Evolutionary conservation across 2,113 vertebrate species (phyloP).

Genomic region (Pterocles orientalis): DNA sequence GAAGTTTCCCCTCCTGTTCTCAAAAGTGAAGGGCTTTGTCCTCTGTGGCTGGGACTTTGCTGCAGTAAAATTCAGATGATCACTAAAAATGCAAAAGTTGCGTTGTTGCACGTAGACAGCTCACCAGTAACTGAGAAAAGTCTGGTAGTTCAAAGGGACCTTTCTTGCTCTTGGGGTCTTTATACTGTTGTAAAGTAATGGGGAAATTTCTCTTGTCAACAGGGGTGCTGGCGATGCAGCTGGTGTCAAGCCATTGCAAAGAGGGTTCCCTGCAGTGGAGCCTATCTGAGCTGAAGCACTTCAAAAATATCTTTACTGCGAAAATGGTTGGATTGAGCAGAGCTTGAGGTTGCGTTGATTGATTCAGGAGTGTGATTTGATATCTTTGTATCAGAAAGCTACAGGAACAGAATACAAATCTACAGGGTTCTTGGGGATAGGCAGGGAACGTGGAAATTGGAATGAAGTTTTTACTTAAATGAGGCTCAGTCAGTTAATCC

Average conservation of each 20-base stretch:
- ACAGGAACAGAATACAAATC: background rate
- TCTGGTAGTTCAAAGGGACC: background rate
- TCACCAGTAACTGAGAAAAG: background rate
- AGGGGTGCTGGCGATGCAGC: background rate
- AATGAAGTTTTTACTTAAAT: background rate
- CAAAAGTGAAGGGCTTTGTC: background rate
- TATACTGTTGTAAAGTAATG: background rate
- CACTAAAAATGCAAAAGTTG: background rate
- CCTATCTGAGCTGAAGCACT: background rate
- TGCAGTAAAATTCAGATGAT: background rate
- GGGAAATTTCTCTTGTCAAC: background rate
- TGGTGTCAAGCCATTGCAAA: background rate
- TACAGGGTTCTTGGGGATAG: background rate
- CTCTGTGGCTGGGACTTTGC: background rate
- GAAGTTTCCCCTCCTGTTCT: background rate
- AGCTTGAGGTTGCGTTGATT: background rate
- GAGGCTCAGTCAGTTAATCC: background rate
- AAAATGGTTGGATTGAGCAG: background rate
- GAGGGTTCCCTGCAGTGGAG: background rate
- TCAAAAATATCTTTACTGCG: background rate
- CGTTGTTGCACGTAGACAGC: background rate
- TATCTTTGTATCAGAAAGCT: background rate
- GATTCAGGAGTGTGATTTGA: background rate
- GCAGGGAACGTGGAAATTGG: background rate
- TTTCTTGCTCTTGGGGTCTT: background rate